These are phyloP conservation scores for Agelaius phoeniceus DNA, from an alignment of 2,113 vertebrate species.

Conservation along the genomic window DNA sequence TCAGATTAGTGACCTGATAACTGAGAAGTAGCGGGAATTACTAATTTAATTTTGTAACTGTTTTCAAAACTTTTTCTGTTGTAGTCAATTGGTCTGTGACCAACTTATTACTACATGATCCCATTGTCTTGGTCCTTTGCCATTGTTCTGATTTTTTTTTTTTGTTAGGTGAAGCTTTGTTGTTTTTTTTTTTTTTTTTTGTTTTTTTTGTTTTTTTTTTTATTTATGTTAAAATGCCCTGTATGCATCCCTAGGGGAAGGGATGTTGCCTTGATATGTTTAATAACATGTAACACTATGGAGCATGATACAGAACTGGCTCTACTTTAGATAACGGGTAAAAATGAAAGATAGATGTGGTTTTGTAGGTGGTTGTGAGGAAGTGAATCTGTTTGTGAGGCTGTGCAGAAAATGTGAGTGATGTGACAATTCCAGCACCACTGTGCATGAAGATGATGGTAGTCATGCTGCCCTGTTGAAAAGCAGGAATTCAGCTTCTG, in stretches of 20 bases:
- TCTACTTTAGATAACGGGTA: not conserved
- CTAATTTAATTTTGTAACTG: not conserved
- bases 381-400: not conserved
- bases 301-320: not conserved
- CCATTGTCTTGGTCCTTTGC: not conserved
- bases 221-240: not conserved
- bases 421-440: not conserved
- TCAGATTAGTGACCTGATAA: not conserved
- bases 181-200: not conserved
- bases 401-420: not conserved
- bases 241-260: not conserved
- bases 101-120: not conserved
- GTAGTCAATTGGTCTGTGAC: not conserved
- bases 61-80: not conserved
- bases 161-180: accelerated
- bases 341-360: not conserved
- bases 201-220: accelerated
- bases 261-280: not conserved
- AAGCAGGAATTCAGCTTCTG: not conserved
- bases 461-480: not conserved
- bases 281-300: not conserved
- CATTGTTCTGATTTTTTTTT: not conserved
- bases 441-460: accelerated
- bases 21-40: not conserved
- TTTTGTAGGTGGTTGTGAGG: not conserved